phyloP scores from a whole-genome alignment of 2,113 vertebrate species.

The Ibidorhyncha struthersii region DNA sequence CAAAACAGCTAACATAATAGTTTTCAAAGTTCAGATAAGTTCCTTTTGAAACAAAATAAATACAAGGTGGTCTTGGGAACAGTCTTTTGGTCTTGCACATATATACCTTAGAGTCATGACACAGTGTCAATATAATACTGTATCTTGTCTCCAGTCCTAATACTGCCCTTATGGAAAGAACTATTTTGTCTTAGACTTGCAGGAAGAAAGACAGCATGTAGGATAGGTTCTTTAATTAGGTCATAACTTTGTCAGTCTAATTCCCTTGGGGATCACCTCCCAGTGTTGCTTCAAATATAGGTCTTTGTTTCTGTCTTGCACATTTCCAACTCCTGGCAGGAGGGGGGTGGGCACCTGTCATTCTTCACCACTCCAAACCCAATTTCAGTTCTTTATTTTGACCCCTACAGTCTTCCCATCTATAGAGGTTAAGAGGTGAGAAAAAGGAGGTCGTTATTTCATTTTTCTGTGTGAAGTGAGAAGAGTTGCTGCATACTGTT shows the following conservation, averaged over 20 bases:
- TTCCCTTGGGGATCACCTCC: background rate
- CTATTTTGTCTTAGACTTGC: background rate
- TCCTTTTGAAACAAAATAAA: background rate
- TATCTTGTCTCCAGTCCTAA: background rate
- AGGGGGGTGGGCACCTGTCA: background rate
- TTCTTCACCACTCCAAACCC: background rate
- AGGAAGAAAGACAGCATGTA: background rate
- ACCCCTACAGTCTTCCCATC: background rate
- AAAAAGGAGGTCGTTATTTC: background rate
- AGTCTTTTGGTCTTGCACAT: background rate
- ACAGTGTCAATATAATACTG: background rate
- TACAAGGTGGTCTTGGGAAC: background rate
- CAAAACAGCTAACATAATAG: background rate
- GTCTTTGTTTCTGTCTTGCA: conserved; percentile 3
- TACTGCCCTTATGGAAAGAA: background rate
- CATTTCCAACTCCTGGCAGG: background rate
- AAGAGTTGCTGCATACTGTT: background rate
- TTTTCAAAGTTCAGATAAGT: background rate
- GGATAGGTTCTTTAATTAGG: conserved; percentile 30
- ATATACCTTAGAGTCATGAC: background rate
- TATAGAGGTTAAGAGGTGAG: conserved; percentile 15
- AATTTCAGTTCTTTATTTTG: conserved; percentile 17
- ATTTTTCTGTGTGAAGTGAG: background rate
- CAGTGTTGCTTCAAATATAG: background rate
- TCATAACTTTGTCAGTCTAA: conserved; percentile 7